Conservation (phyloP, 1,140 invertebrate species). For the Plectus sambesii region DNA sequence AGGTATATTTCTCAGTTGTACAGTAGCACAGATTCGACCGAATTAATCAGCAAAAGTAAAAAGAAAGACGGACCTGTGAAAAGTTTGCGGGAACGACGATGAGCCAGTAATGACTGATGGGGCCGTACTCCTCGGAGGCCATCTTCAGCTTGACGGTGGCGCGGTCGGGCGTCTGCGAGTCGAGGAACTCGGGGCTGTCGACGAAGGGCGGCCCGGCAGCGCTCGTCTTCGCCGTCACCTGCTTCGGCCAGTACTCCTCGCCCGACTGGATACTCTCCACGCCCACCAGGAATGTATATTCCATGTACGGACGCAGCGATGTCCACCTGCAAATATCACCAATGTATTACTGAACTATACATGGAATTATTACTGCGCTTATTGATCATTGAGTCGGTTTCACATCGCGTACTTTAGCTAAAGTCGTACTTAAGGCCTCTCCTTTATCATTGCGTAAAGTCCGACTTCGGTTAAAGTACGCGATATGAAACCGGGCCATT, state of each 20-base stretch:
- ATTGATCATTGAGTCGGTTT: too few relatives aligned
- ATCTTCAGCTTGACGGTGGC: constrained; percentile 71
- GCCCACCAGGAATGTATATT: constrained; percentile 40
- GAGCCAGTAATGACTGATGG: constrained; percentile 89
- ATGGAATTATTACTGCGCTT: too few relatives aligned
- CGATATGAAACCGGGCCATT: too few relatives aligned
- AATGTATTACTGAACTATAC: too few relatives aligned
- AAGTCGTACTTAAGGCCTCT: too few relatives aligned
- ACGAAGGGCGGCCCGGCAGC: constrained; percentile 41
- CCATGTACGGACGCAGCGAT: constrained; percentile 39
- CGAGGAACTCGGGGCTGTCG: constrained; percentile 34
- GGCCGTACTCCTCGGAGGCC: constrained; percentile 96
- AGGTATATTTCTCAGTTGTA: too few relatives aligned
- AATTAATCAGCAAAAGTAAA: too few relatives aligned
- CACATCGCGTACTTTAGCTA: too few relatives aligned
- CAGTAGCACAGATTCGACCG: too few relatives aligned
- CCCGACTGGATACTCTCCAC: constrained; percentile 30
- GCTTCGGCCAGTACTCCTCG: constrained; percentile 36
- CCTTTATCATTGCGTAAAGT: too few relatives aligned
- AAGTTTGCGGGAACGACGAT: constrained; percentile 81
- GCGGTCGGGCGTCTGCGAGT: constrained; percentile 19
- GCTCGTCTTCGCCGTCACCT: constrained; percentile 31
- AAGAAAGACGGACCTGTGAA: too few relatives aligned
- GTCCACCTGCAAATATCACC: constrained; percentile 26
- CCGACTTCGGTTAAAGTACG: too few relatives aligned